Evolutionary conservation across 2,797 vertebrate species (phyloP).

Genomic region (Leuciscus waleckii): DNA sequence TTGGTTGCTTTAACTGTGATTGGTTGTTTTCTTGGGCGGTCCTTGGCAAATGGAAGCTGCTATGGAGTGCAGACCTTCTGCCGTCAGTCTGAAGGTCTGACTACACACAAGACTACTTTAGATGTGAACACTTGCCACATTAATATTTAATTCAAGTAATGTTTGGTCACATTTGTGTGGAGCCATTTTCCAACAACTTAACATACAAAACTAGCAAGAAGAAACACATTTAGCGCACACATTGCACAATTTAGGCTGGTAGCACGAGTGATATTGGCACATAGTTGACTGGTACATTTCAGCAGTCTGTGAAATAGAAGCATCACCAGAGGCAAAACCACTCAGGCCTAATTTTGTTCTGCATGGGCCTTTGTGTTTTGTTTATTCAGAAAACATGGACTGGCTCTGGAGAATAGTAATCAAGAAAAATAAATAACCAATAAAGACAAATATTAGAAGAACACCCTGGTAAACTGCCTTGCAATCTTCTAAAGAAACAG

Average conservation of each 20-base stretch:
- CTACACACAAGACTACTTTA: background rate
- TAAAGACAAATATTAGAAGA: background rate
- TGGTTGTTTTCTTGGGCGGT: background rate
- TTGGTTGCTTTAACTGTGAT: too few species aligned
- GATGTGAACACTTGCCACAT: background rate
- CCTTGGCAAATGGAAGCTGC: background rate
- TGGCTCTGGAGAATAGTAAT: background rate
- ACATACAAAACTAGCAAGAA: background rate
- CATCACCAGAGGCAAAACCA: slow-evolving; percentile 11
- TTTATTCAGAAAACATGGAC: slow-evolving; percentile 21
- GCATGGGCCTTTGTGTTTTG: slow-evolving; percentile 14
- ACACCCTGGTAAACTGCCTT: background rate
- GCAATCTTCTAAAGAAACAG: background rate
- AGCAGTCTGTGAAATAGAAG: slow-evolving; percentile 18
- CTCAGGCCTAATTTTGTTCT: slow-evolving; percentile 15
- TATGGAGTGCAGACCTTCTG: background rate
- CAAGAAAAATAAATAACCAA: slow-evolving; percentile 9
- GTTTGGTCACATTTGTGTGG: background rate
- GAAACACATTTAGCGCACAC: background rate
- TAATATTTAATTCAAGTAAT: background rate
- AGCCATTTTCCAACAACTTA: background rate
- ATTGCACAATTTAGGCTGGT: background rate
- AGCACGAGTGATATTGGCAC: background rate
- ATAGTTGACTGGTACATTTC: slow-evolving; percentile 17
- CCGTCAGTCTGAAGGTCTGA: background rate